These are phyloP conservation scores for Bujurquina vittata DNA, from an alignment of 2,113 vertebrate genomes.

Conservation along the genomic window DNA sequence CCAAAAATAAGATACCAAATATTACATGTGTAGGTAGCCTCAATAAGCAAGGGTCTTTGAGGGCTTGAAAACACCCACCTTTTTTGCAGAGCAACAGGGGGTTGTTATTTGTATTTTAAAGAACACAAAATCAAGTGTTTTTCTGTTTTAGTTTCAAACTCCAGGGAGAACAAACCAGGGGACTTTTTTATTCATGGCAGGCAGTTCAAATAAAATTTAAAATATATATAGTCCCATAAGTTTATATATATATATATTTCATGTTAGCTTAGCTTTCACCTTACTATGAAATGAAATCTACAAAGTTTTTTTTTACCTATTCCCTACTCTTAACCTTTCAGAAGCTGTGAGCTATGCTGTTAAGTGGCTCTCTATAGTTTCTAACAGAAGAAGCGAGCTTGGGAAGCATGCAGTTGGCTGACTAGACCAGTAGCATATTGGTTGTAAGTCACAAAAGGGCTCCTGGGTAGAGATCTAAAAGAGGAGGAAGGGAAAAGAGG, in stretches of 20 bases:
- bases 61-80: conserved; percentile 25
- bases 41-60: conserved; percentile 37
- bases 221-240: no score
- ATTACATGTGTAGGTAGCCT: conserved; percentile 33
- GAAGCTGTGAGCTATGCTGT: conserved; percentile 33
- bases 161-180: conserved; percentile 26
- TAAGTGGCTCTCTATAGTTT: conserved; percentile 28
- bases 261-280: conserved; percentile 47
- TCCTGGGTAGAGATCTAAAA: conserved; percentile 14
- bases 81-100: conserved; percentile 31
- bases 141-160: conserved; percentile 45
- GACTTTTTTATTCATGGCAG: conserved; percentile 50
- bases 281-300: conserved; percentile 50
- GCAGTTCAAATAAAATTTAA: no score
- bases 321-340: conserved; percentile 64
- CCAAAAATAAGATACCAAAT: conserved; percentile 44
- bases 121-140: conserved; percentile 32
- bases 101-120: conserved; percentile 50
- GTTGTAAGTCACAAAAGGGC: conserved; percentile 21
- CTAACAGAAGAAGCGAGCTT: conserved; percentile 1
- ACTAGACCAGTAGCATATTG: conserved; percentile 32
- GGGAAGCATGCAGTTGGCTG: conserved; percentile 25
- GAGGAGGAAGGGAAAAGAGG: conserved; percentile 34
- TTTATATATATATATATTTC: neutral
- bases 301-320: conserved; percentile 66